A percentile compares a stretch with the other conserved stretches of the same genome.
Evolutionary conservation across 2,888 invertebrate species (phyloP).

Genomic region (Aleiodes testaceus): DNA sequence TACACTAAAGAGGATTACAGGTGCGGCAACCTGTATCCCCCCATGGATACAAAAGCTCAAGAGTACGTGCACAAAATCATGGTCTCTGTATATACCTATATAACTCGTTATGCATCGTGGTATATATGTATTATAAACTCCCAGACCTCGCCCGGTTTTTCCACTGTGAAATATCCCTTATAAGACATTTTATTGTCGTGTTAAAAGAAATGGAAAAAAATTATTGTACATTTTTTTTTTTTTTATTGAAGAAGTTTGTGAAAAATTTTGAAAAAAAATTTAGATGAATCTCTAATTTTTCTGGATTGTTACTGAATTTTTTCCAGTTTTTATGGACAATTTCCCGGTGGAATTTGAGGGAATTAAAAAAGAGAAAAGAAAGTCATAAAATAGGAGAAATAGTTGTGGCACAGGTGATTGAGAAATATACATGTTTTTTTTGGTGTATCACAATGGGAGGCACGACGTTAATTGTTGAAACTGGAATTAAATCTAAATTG

Average conservation of each 20-base stretch:
- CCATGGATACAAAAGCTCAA: slow-evolving; percentile 40
- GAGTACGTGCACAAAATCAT: slow-evolving; percentile 30
- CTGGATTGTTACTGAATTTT: too few relatives aligned
- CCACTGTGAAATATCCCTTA: slow-evolving; percentile 11
- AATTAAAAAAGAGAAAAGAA: neutral
- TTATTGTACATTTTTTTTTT: too few relatives aligned
- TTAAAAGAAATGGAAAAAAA: neutral
- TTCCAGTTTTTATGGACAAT: too few relatives aligned
- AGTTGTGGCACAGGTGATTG: neutral
- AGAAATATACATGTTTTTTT: slow-evolving; percentile 10
- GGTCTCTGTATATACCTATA: slow-evolving; percentile 14
- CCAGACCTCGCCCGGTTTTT: slow-evolving; percentile 27
- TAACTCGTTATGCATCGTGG: slow-evolving; percentile 17
- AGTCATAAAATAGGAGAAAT: slow-evolving; percentile 1
- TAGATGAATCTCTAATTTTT: too few relatives aligned
- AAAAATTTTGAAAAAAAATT: too few relatives aligned
- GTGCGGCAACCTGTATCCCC: slow-evolving; percentile 70
- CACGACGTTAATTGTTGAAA: slow-evolving; percentile 18
- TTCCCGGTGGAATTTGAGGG: neutral
- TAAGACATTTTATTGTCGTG: slow-evolving; percentile 12
- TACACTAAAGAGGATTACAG: slow-evolving; percentile 60
- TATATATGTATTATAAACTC: slow-evolving; percentile 1
- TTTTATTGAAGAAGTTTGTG: too few relatives aligned
- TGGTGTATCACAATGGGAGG: neutral
- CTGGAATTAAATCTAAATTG: slow-evolving; percentile 18